Evolutionary conservation across 2,888 invertebrate genomes (phyloP).

Genomic region (Megamerina dolium): DNA sequence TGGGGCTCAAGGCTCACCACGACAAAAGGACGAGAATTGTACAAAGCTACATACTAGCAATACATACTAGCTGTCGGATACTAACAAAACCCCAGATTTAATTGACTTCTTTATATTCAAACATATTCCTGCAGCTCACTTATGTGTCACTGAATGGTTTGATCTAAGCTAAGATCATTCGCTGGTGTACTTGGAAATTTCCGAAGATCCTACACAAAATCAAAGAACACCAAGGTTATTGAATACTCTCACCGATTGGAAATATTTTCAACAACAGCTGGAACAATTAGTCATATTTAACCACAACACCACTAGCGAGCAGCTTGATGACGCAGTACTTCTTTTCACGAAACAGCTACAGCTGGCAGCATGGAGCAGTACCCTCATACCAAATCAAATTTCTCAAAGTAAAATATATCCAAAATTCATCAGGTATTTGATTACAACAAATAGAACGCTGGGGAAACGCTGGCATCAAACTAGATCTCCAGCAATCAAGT

Average conservation of each 20-base stretch:
- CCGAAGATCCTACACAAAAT: too few species aligned
- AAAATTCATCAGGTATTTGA: not conserved
- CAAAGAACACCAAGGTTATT: too few species aligned
- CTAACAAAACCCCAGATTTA: not conserved
- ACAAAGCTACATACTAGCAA: not conserved
- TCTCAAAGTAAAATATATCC: not conserved
- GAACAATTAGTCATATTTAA: not conserved
- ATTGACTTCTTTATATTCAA: not conserved
- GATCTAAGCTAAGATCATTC: not conserved
- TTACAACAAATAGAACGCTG: not conserved
- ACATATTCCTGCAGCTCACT: not conserved
- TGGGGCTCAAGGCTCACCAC: not conserved
- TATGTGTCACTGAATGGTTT: not conserved
- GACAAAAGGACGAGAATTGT: not conserved
- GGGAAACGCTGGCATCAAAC: not conserved
- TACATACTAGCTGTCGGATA: not conserved
- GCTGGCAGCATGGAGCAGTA: not conserved
- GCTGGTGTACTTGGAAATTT: too few species aligned
- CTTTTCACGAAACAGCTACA: not conserved
- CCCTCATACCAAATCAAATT: not conserved
- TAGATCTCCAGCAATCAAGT: not conserved
- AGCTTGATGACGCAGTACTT: slow-evolving; percentile 1
- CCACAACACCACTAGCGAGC: not conserved
- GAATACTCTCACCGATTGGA: too few species aligned
- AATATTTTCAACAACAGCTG: too few species aligned